Evolutionary conservation across 2,888 invertebrate species (phyloP), one percentile per base, ranked within the genome.

Genomic region (Epirrita christyi): DNA sequence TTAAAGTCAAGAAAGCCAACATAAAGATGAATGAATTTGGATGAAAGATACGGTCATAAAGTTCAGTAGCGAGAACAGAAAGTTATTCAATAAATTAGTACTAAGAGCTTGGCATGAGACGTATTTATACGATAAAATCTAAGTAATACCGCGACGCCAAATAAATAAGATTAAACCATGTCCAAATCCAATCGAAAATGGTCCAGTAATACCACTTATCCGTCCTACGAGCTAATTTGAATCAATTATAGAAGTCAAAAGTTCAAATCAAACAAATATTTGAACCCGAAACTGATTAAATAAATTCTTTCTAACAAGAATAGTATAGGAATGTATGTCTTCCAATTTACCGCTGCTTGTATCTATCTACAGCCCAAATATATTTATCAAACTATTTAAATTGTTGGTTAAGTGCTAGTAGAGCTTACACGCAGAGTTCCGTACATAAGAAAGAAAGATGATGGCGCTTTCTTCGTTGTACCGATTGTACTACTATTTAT

Each of bases 351-450:
- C 66, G 66, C 61, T 66, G 64, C 44, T 54, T 53, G 60, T 50
- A 59, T 49, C 10, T 49, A 43, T 56, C 46, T 56, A 51, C 29
- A 47, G 44, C 60, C 56, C 34, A 62, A 61, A 66, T 62, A 63
- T 66, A 66, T 66, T 64, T 64, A 66, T 64, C 64, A 61, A 62
- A 48, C 47, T 57, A 61, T 66, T 64, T 61, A 53, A 45, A 66
- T 62, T 55, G 47, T 6, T 40, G 40, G 59, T 6, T 21, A 52
- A 59, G 55, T 13, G n/a, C 2, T 43, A 55, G 54, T 44, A 13
- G 3, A 7, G 11, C 7, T 27, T n/a, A 6, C 28, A 15, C 15
- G 14, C 13, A 11, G 29, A 15, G 53, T 59, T 54, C 54, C 36
- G n/a, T 1, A 28, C 14, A 5, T 14, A 9, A 37, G 13, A 10